Evolutionary conservation across 2,888 invertebrate species (phyloP).

Genomic region (Synergus laeviventris): DNA sequence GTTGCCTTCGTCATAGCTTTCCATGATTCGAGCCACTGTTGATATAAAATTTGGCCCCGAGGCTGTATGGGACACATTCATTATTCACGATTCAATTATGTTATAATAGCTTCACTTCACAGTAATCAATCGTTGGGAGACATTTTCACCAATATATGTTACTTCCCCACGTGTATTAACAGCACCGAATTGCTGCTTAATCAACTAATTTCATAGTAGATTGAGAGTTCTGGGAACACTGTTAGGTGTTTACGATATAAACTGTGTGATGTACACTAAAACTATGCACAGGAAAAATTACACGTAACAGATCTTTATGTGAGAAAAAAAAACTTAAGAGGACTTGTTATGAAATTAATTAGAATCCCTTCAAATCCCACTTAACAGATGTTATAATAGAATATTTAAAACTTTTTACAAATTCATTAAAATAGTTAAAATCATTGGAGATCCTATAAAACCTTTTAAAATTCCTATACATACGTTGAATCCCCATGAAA

Average conservation of each 20-base stretch:
- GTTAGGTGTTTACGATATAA: background rate
- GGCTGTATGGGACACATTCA: background rate
- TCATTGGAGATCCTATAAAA: too few species aligned
- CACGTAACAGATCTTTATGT: too few species aligned
- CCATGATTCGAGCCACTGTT: background rate
- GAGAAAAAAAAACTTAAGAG: too few species aligned
- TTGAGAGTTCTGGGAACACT: background rate
- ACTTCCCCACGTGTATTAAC: background rate
- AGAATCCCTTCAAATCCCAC: too few species aligned
- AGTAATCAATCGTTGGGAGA: background rate
- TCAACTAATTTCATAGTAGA: background rate
- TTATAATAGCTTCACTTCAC: background rate
- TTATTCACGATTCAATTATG: constrained; percentile 32
- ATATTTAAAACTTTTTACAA: too few species aligned
- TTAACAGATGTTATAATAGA: too few species aligned
- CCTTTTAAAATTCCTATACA: too few species aligned
- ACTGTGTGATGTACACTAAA: background rate
- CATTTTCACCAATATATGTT: background rate
- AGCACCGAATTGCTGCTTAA: background rate
- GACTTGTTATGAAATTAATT: too few species aligned
- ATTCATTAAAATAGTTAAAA: too few species aligned
- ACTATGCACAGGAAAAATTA: background rate
- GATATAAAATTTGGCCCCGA: background rate
- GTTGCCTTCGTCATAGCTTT: background rate
- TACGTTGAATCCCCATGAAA: too few species aligned